Evolutionary conservation across 2,797 vertebrate species (phyloP).

Genomic region (Prunella strophiata): DNA sequence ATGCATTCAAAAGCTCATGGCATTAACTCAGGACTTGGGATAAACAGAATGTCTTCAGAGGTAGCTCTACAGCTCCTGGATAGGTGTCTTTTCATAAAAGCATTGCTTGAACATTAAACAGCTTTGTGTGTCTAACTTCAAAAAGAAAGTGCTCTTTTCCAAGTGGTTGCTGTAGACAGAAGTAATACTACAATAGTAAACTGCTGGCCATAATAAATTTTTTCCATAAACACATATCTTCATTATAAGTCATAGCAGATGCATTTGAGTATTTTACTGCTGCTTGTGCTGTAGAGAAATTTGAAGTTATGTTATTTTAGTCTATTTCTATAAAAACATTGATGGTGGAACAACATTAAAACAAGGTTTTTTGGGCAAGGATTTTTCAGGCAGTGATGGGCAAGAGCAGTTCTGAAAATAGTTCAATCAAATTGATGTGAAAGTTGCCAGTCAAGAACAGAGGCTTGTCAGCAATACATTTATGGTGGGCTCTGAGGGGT

Average conservation of each 20-base stretch:
- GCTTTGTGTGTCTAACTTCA: not conserved
- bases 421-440: not conserved
- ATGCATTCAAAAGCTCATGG: not conserved
- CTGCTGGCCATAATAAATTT: accelerated
- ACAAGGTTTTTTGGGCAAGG: not conserved
- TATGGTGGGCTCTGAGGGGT: not conserved
- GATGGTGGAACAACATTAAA: not conserved
- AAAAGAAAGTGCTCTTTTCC: not conserved
- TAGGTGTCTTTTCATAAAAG: not conserved
- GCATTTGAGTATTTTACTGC: not conserved
- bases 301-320: not conserved
- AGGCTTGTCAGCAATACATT: not conserved
- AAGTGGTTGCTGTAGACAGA: not conserved
- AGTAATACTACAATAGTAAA: not conserved
- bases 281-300: not conserved
- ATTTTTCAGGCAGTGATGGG: not conserved
- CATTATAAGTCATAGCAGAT: not conserved
- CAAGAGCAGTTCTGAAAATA: not conserved
- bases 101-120: not conserved
- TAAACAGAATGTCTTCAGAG: not conserved
- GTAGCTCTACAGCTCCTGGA: not conserved
- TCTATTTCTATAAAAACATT: not conserved
- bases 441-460: not conserved
- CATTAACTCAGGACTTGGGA: not conserved
- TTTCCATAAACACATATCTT: not conserved